Conservation (phyloP, 2,797 vertebrate genomes). For the Kryptolebias ocellatus region DNA sequence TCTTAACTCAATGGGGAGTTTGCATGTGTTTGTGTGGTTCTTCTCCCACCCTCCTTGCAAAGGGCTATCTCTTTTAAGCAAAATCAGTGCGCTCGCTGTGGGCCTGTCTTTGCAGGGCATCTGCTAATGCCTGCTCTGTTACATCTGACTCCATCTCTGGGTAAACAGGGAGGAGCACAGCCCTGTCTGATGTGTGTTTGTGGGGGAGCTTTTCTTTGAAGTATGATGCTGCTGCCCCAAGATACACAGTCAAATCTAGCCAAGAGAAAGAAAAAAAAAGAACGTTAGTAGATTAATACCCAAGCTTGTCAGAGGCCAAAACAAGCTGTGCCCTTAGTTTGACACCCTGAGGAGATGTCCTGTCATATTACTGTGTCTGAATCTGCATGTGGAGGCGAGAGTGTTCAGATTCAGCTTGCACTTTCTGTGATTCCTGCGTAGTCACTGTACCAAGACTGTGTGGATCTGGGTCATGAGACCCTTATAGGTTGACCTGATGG, state of each 20-base stretch:
- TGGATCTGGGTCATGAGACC: too few relatives aligned
- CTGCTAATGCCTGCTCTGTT: conserved; percentile 58
- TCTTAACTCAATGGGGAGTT: conserved; percentile 50
- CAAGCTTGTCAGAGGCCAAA: conserved; percentile 41
- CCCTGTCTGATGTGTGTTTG: conserved; percentile 15
- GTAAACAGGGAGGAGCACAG: conserved; percentile 10
- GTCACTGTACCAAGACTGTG: background rate
- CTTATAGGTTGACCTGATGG: too few relatives aligned
- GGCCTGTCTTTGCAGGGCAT: conserved; percentile 57
- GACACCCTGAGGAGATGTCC: conserved; percentile 6
- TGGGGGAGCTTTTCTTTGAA: conserved; percentile 38
- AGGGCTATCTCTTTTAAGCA: conserved; percentile 53
- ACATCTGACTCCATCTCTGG: conserved; percentile 36
- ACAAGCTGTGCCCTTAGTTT: conserved; percentile 29
- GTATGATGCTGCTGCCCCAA: conserved; percentile 31
- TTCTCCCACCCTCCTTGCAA: conserved; percentile 26
- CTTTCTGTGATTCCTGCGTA: background rate
- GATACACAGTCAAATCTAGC: conserved; percentile 12
- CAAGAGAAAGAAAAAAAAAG: conserved; percentile 14
- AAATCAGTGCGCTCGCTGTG: conserved; percentile 42
- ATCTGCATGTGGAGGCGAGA: conserved; percentile 15
- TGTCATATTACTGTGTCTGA: conserved; percentile 9
- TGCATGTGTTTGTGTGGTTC: conserved; percentile 21
- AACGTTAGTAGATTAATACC: conserved; percentile 29
- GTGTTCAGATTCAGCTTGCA: conserved; percentile 35